Evolutionary conservation across 2,113 vertebrate genomes (phyloP).

Genomic region (Herpailurus yagouaroundi): DNA sequence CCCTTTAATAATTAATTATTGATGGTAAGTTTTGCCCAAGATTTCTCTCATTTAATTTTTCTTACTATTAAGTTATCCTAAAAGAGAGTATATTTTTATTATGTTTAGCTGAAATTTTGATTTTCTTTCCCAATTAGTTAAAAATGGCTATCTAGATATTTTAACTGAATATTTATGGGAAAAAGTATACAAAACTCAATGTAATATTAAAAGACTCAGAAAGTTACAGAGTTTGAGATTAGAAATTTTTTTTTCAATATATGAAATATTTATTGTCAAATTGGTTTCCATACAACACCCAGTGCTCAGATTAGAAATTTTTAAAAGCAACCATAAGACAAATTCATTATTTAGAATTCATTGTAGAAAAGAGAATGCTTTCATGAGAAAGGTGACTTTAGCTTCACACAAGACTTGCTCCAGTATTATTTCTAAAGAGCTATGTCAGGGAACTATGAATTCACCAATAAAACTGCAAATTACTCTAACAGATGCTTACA

Average conservation of each 20-base stretch:
- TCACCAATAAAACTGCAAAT: constrained; percentile 48
- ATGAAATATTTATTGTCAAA: no score
- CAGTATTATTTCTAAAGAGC: constrained; percentile 42
- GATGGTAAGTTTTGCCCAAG: neutral
- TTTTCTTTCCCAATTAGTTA: neutral
- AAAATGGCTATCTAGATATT: neutral
- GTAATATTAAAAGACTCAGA: neutral
- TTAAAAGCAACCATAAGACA: neutral
- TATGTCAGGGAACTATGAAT: constrained; percentile 29
- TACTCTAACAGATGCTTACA: constrained; percentile 8
- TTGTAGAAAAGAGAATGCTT: constrained; percentile 7
- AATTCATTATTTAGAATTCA: constrained; percentile 46
- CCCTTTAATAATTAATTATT: constrained; percentile 54
- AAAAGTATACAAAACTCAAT: neutral
- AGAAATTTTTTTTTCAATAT: neutral
- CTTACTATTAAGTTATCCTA: constrained; percentile 26
- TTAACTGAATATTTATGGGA: neutral
- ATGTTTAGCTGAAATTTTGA: neutral
- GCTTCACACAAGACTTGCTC: constrained; percentile 2
- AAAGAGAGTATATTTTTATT: neutral
- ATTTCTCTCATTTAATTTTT: constrained; percentile 49
- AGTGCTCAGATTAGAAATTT: neutral
- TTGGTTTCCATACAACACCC: no score
- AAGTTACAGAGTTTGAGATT: constrained; percentile 4
- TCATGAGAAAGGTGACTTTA: constrained; percentile 31